phyloP scores from a whole-genome alignment of 2,888 invertebrate species.

The Congeria kusceri region DNA sequence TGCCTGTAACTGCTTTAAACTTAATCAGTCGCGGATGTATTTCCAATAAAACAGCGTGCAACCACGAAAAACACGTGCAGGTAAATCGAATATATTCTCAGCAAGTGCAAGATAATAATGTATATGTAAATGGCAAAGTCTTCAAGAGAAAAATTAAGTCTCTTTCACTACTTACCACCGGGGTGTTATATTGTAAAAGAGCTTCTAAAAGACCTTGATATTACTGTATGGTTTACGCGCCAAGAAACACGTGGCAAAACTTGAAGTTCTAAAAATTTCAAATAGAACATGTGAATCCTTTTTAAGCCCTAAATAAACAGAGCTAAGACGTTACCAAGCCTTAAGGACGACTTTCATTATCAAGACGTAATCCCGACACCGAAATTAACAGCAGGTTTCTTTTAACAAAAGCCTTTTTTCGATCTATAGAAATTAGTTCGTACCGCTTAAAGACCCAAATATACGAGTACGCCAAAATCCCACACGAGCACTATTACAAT shows the following conservation, averaged over 20 bases:
- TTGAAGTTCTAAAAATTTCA: not conserved
- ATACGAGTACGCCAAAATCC: too few relatives aligned
- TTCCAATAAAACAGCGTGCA: not conserved
- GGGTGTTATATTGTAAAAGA: too few relatives aligned
- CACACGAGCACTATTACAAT: too few relatives aligned
- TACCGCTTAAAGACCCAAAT: too few relatives aligned
- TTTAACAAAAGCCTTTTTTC: too few relatives aligned
- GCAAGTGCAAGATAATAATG: not conserved
- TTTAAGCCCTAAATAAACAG: constrained; percentile 20
- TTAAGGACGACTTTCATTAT: not conserved
- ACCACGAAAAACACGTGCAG: constrained; percentile 4
- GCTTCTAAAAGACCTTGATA: too few relatives aligned
- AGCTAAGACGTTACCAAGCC: not conserved
- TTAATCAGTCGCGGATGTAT: not conserved
- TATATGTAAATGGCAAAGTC: not conserved
- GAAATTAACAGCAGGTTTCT: not conserved
- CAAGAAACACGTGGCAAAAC: too few relatives aligned
- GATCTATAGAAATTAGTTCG: too few relatives aligned
- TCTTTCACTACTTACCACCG: too few relatives aligned
- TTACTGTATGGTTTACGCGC: too few relatives aligned
- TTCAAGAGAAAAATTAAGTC: too few relatives aligned
- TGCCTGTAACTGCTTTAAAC: not conserved
- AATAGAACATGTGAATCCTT: constrained; percentile 17
- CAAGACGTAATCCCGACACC: not conserved
- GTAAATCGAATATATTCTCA: not conserved